These are phyloP conservation scores for Parascotia fuliginaria DNA, from an alignment of 2,888 invertebrate species.

Conservation along the genomic window DNA sequence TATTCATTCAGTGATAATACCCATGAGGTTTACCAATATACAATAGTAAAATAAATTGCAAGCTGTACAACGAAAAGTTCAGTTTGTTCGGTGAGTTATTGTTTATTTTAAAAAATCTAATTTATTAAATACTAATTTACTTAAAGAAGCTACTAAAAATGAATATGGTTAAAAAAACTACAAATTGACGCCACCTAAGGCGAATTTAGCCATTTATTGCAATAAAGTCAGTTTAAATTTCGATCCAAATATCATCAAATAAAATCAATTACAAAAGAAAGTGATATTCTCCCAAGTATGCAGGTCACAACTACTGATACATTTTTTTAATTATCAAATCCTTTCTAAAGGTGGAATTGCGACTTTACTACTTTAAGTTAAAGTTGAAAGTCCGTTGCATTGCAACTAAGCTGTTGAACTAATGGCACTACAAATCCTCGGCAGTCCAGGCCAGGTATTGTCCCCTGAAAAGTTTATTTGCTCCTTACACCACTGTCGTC, in stretches of 20 bases:
- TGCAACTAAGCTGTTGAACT: conserved; percentile 59
- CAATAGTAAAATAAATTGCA: too few relatives aligned
- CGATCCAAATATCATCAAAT: conserved; percentile 46
- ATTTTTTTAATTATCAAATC: conserved; percentile 66
- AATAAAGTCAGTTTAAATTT: conserved; percentile 18
- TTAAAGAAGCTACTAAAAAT: background rate
- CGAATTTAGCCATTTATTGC: conserved; percentile 1
- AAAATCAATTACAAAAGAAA: conserved; percentile 58
- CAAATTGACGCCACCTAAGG: background rate
- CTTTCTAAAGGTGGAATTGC: conserved; percentile 13
- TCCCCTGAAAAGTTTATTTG: conserved; percentile 75
- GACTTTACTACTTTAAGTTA: conserved; percentile 32
- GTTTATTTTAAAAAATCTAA: too few relatives aligned
- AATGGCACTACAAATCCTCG: conserved; percentile 83
- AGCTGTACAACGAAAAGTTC: too few relatives aligned
- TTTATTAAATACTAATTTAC: background rate
- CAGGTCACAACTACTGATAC: conserved; percentile 62
- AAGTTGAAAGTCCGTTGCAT: conserved; percentile 36
- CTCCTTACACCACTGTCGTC: conserved; percentile 72
- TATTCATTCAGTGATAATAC: too few relatives aligned
- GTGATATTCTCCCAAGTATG: conserved; percentile 60
- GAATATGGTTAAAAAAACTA: too few relatives aligned
- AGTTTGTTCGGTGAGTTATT: too few relatives aligned
- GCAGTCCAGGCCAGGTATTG: conserved; percentile 77
- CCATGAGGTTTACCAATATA: too few relatives aligned